A percentile compares a stretch with the other conserved stretches of the same genome.
phyloP scores from a whole-genome alignment of 2,113 vertebrate genomes.

The Neolamprologus sp. region DNA sequence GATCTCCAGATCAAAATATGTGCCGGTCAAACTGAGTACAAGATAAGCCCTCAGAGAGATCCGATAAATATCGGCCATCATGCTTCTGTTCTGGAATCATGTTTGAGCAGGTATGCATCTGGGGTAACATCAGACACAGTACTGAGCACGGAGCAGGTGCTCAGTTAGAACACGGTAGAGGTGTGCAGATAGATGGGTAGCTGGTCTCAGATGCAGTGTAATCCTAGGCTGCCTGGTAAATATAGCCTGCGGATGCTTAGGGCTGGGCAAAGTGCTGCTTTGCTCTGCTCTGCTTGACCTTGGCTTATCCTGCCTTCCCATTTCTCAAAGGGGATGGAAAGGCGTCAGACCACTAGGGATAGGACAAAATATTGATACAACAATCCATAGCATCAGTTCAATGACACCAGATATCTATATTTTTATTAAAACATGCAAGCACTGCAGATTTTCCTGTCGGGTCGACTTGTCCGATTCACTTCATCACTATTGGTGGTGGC shows the following conservation, averaged over 20 bases:
- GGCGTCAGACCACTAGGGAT: background rate
- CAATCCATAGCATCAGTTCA: background rate
- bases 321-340: constrained; percentile 14
- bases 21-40: background rate
- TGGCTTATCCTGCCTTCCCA: constrained; percentile 39
- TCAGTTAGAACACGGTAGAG: background rate
- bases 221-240: constrained; percentile 60
- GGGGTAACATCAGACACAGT: constrained; percentile 21
- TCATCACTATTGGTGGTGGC: background rate
- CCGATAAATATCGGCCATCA: constrained; percentile 17
- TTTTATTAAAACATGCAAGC: background rate
- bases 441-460: background rate
- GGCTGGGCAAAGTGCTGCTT: constrained; percentile 42
- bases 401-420: background rate
- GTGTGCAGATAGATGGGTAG: constrained; percentile 19
- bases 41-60: constrained; percentile 4
- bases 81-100: constrained; percentile 23
- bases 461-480: background rate
- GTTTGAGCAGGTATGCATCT: constrained; percentile 12
- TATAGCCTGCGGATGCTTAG: constrained; percentile 48
- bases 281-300: constrained; percentile 44
- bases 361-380: background rate
- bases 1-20: constrained; percentile 22
- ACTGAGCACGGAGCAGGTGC: constrained; percentile 20
- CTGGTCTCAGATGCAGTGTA: constrained; percentile 39